These are phyloP conservation scores for Coelopa frigida DNA, from an alignment of 1,140 invertebrate species.

Conservation along the genomic window DNA sequence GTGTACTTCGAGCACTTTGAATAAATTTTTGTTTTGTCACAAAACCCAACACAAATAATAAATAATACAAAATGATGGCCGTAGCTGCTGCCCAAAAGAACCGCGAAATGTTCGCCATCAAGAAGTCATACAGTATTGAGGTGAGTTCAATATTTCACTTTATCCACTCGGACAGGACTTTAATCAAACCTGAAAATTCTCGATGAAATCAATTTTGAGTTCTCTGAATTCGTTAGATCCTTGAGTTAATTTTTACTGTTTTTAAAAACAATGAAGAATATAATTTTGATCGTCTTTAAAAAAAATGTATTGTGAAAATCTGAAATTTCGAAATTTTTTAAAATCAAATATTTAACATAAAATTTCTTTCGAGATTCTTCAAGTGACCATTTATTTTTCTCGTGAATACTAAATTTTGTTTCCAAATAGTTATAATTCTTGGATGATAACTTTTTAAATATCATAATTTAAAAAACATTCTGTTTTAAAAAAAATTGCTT, in stretches of 20 bases:
- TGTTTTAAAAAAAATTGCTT: too few relatives aligned
- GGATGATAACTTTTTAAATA: too few relatives aligned
- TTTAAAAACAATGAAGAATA: not conserved
- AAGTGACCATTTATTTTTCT: too few relatives aligned
- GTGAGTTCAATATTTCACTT: slow-evolving; percentile 61
- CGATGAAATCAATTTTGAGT: not conserved
- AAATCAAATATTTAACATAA: too few relatives aligned
- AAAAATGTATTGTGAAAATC: not conserved
- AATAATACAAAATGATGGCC: slow-evolving; percentile 66
- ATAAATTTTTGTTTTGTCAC: slow-evolving; percentile 18
- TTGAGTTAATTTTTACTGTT: not conserved
- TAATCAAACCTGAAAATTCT: not conserved
- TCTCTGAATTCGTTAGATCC: not conserved
- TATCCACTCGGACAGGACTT: too few relatives aligned
- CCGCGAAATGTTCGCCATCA: slow-evolving; percentile 89
- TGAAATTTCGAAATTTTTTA: slow-evolving; percentile 1
- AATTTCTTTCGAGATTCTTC: too few relatives aligned
- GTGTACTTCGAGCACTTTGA: slow-evolving; percentile 20
- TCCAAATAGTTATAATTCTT: too few relatives aligned
- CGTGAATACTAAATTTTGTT: too few relatives aligned
- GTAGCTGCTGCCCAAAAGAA: slow-evolving; percentile 84
- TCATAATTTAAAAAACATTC: too few relatives aligned
- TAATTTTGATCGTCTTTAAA: not conserved
- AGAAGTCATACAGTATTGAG: slow-evolving; percentile 96
- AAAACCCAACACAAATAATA: slow-evolving; percentile 21